A percentile compares a stretch with the other conserved stretches of the same genome.
These are phyloP conservation scores for Micrasema longulum DNA, from an alignment of 1,140 invertebrate species.

Conservation along the genomic window DNA sequence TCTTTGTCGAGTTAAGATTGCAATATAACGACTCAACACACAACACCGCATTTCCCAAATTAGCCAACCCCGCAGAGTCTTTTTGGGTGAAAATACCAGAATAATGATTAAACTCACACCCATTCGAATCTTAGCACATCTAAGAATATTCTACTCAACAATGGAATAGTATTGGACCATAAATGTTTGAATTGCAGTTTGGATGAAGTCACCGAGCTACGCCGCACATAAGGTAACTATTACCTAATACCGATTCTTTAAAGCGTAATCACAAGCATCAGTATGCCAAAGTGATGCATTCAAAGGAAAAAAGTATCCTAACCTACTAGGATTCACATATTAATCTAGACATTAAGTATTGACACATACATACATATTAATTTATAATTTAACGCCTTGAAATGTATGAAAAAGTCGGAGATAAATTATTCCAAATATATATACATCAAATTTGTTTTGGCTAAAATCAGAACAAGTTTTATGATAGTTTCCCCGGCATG, in stretches of 20 bases:
- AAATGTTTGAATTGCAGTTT: conserved; percentile 15
- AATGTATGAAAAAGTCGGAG: no score
- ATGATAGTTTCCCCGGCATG: not conserved
- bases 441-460: no score
- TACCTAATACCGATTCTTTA: conserved; percentile 19
- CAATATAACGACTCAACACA: no score
- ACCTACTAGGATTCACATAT: conserved; percentile 52
- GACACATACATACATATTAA: conserved; percentile 30
- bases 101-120: not conserved
- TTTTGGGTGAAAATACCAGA: conserved; percentile 25
- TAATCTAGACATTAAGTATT: conserved; percentile 41
- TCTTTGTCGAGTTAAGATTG: no score
- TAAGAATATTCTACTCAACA: conserved; percentile 16
- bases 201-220: conserved; percentile 6
- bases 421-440: no score
- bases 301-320: conserved; percentile 18
- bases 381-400: conserved; percentile 11
- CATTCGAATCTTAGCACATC: not conserved
- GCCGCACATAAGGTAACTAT: conserved; percentile 21
- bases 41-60: not conserved
- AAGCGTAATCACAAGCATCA: conserved; percentile 32
- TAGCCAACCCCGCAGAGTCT: conserved; percentile 17
- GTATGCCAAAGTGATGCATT: conserved; percentile 15
- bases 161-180: conserved; percentile 35
- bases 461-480: not conserved